Conservation (phyloP, 2,797 vertebrate species). For the Peromyscus eremicus region DNA sequence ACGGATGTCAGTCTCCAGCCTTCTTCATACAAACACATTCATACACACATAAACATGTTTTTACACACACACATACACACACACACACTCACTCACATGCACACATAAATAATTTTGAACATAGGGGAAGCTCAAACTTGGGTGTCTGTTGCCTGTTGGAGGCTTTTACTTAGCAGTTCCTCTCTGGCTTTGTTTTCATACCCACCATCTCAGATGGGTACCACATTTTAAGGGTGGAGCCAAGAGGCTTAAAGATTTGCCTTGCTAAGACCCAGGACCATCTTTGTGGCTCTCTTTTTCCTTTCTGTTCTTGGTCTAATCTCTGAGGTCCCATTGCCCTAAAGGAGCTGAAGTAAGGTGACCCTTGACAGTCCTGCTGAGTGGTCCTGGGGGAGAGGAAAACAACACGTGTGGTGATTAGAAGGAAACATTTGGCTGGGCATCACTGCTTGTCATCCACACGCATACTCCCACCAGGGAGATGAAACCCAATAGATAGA, state of each 20-base stretch:
- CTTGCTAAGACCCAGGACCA: neutral
- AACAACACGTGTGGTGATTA: slow-evolving; percentile 40
- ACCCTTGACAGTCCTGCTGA: neutral
- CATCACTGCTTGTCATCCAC: slow-evolving; percentile 44
- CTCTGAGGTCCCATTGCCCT: neutral
- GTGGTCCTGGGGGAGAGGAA: neutral
- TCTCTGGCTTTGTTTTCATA: slow-evolving; percentile 1
- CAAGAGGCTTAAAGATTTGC: neutral
- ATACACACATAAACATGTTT: neutral
- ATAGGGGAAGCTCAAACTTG: neutral
- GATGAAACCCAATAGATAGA: neutral
- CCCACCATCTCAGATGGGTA: too few species aligned
- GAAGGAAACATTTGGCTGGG: slow-evolving; percentile 69
- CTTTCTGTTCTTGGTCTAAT: neutral
- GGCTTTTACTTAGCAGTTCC: neutral
- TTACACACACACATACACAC: neutral
- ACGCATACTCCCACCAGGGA: slow-evolving; percentile 22
- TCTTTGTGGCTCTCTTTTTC: neutral
- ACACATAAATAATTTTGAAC: neutral
- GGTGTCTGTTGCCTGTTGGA: neutral
- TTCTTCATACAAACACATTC: neutral
- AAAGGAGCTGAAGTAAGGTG: neutral
- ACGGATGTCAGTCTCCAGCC: neutral
- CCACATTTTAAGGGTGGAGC: neutral
- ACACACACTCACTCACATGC: neutral